A percentile compares a stretch with the other conserved stretches of the same genome.
Conservation (phyloP, 2,888 invertebrate genomes). For the Lycia hirtaria region DNA sequence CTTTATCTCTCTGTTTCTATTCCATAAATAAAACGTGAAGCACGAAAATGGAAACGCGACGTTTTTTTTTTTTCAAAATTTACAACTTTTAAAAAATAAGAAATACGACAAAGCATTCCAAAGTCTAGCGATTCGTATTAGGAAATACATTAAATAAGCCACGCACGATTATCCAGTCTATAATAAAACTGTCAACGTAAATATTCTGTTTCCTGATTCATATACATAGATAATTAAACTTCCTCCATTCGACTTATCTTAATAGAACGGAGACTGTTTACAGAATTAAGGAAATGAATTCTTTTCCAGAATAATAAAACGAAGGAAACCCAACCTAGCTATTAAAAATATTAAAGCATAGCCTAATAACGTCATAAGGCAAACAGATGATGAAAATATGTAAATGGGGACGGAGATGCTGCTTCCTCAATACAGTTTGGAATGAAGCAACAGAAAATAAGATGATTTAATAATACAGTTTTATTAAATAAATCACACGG, state of each 20-base stretch:
- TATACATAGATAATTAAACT: slow-evolving; percentile 10
- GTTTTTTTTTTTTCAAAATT: too few relatives aligned
- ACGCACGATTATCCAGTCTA: not conserved
- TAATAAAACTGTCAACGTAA: not conserved
- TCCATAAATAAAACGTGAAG: too few relatives aligned
- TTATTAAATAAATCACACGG: not conserved
- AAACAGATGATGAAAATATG: slow-evolving; percentile 33
- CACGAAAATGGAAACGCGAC: too few relatives aligned
- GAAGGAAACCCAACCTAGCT: slow-evolving; percentile 22
- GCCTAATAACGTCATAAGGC: slow-evolving; percentile 28
- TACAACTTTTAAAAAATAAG: too few relatives aligned
- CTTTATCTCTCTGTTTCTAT: too few relatives aligned
- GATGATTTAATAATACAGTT: not conserved
- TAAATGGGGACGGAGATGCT: slow-evolving; percentile 16
- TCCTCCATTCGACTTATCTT: slow-evolving; percentile 18
- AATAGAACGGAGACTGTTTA: slow-evolving; percentile 3
- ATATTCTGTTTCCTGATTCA: not conserved
- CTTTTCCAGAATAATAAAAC: slow-evolving; percentile 19
- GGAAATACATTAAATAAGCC: too few relatives aligned
- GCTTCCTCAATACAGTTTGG: slow-evolving; percentile 25
- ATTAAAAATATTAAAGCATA: slow-evolving; percentile 30
- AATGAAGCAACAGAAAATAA: not conserved
- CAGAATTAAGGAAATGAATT: slow-evolving; percentile 31
- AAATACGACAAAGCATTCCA: not conserved
- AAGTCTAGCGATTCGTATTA: too few relatives aligned